phyloP scores from a whole-genome alignment of 2,113 vertebrate genomes.

The Malaclemys terrapin region DNA sequence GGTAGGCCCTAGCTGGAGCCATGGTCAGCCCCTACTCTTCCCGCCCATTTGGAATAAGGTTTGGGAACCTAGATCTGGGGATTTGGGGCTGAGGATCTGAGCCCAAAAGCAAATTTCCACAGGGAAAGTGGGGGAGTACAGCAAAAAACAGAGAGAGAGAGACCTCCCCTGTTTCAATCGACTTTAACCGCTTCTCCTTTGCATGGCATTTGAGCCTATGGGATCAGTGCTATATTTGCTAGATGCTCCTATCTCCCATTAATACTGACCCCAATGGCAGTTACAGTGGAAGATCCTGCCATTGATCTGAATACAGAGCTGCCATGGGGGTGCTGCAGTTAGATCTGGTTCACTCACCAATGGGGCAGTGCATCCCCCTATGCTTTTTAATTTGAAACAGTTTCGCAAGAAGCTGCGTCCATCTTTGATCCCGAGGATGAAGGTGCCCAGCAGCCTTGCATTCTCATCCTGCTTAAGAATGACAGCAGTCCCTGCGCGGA shows the following conservation, averaged over 20 bases:
- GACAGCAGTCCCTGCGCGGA: not conserved
- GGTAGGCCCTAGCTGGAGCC: not conserved
- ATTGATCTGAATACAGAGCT: not conserved
- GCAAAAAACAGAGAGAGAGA: not conserved
- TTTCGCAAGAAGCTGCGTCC: not conserved
- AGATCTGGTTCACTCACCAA: fast-evolving
- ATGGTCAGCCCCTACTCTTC: conserved; percentile 10
- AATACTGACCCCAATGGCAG: not conserved
- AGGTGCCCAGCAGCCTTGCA: not conserved
- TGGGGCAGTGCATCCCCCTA: not conserved
- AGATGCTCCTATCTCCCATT: not conserved
- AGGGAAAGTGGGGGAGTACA: not conserved
- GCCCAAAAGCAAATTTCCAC: not conserved
- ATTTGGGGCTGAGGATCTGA: not conserved
- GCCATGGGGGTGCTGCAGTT: conserved; percentile 28
- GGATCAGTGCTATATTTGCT: not conserved
- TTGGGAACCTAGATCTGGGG: not conserved
- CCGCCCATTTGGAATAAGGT: conserved; percentile 42
- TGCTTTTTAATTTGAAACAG: not conserved
- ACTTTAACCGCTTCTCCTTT: not conserved
- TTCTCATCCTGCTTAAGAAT: too few relatives aligned
- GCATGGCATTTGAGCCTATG: fast-evolving
- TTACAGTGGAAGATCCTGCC: not conserved
- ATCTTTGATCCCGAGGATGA: not conserved
- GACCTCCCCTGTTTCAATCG: not conserved